Percentiles rank a stretch among this genome's conserved stretches.
These are phyloP conservation scores for Misgurnus mizolepis DNA, from an alignment of 2,113 vertebrate genomes.

Conservation along the genomic window DNA sequence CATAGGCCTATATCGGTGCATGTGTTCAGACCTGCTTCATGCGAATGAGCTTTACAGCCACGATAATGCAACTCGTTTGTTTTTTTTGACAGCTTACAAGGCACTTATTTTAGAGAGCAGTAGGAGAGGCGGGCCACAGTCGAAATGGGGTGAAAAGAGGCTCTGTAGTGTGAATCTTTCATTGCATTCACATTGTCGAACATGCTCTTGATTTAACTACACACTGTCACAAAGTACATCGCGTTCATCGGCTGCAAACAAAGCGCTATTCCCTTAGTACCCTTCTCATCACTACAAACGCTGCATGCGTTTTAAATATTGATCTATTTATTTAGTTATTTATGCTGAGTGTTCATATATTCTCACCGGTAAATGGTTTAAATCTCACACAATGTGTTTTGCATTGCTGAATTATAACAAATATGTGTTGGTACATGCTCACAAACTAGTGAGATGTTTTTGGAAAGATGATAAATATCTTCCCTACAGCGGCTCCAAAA, in stretches of 20 bases:
- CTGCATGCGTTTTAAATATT: slow-evolving; percentile 3
- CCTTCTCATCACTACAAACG: background rate
- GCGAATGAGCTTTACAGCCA: background rate
- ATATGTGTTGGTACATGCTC: background rate
- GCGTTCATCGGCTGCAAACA: background rate
- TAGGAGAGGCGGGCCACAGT: background rate
- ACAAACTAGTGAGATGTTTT: no score
- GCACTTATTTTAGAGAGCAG: background rate
- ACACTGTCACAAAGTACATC: no score
- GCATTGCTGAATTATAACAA: background rate
- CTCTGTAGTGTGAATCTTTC: slow-evolving; percentile 25
- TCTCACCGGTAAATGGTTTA: background rate
- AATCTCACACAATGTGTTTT: slow-evolving; percentile 2
- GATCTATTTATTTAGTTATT: background rate
- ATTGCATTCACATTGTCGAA: background rate
- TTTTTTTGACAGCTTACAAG: no score
- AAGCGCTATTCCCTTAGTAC: background rate
- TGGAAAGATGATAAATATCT: no score
- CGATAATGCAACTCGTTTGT: no score
- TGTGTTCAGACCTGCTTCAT: background rate
- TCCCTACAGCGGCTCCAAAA: no score
- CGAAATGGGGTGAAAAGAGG: background rate
- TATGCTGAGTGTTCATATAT: background rate
- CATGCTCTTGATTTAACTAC: background rate
- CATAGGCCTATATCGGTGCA: no score